Percentiles rank a stretch among this genome's conserved stretches.
These are phyloP conservation scores for Emydocephalus ijimae DNA, from an alignment of 2,113 vertebrate genomes.

Conservation along the genomic window DNA sequence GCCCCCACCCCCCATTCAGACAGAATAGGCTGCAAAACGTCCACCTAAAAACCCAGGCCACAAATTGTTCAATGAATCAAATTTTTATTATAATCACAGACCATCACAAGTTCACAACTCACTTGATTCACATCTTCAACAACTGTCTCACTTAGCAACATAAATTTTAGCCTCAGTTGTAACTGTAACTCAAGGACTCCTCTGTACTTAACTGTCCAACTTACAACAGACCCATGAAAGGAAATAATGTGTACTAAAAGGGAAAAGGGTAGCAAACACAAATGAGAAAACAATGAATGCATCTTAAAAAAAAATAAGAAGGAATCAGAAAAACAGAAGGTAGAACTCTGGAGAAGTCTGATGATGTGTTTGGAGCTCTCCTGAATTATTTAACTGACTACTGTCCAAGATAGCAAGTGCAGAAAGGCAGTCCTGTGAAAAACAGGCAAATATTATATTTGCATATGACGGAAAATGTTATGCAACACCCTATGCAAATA, in stretches of 20 bases:
- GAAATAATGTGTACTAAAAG: background rate
- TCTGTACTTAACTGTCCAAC: background rate
- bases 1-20: too few relatives aligned
- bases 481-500: conserved; percentile 10
- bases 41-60: too few relatives aligned
- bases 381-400: background rate
- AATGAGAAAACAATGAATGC: background rate
- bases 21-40: too few relatives aligned
- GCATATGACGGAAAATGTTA: background rate
- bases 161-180: too few relatives aligned
- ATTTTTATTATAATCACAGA: too few relatives aligned
- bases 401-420: background rate
- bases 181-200: too few relatives aligned
- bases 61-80: too few relatives aligned
- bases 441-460: background rate
- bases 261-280: background rate
- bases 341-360: background rate
- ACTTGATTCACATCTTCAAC: too few relatives aligned
- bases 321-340: background rate
- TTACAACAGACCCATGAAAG: background rate
- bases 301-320: background rate
- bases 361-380: background rate
- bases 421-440: background rate
- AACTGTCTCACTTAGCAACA: too few relatives aligned
- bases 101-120: background rate